Evolutionary conservation across 2,888 invertebrate genomes (phyloP).

Genomic region (Branchellion lobata): DNA sequence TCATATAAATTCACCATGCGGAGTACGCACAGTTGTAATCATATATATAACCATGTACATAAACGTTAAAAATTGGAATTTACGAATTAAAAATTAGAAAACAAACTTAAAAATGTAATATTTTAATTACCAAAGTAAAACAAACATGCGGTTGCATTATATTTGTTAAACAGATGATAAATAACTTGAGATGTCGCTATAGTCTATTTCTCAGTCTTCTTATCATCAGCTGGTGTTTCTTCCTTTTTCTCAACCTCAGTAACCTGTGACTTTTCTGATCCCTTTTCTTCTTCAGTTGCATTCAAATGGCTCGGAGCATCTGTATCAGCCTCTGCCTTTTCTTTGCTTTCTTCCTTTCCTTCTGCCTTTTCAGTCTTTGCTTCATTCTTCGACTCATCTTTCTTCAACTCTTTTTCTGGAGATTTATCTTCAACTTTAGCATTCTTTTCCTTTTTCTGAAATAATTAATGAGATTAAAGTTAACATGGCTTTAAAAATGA

Average conservation of each 20-base stretch:
- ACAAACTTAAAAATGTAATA: no score
- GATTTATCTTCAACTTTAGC: no score
- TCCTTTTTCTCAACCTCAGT: conserved; percentile 13
- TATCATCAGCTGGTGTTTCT: conserved; percentile 28
- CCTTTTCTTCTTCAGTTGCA: neutral
- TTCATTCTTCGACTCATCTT: neutral
- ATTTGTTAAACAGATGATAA: neutral
- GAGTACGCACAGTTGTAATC: no score
- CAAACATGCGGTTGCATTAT: no score
- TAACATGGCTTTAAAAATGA: neutral
- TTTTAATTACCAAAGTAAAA: no score
- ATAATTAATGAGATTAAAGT: no score
- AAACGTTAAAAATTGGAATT: neutral
- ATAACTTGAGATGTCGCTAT: conserved; percentile 34
- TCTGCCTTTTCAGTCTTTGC: conserved; percentile 4
- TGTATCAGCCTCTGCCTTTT: neutral
- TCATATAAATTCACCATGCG: neutral
- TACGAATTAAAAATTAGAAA: no score
- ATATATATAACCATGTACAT: neutral
- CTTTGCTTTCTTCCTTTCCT: neutral
- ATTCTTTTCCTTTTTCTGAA: no score
- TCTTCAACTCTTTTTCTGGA: neutral
- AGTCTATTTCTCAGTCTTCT: conserved; percentile 35
- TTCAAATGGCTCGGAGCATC: neutral
- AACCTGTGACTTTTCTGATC: neutral